These are phyloP conservation scores for Megalops atlanticus DNA, from an alignment of 2,113 vertebrate species.

Conservation along the genomic window DNA sequence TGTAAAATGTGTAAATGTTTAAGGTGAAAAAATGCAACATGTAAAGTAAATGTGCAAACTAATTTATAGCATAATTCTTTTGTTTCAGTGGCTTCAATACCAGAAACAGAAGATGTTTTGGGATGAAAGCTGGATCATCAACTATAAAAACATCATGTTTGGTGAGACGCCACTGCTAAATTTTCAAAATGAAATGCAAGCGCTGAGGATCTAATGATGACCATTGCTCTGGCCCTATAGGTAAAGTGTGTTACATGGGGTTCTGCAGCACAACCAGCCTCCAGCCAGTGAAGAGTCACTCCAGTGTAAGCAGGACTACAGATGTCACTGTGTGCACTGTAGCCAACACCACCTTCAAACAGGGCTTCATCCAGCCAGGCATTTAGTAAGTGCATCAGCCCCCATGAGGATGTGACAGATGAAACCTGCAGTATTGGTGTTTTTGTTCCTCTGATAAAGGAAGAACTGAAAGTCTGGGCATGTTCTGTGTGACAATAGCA, in stretches of 20 bases:
- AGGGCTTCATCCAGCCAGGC: conserved; percentile 62
- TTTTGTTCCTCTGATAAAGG: not conserved
- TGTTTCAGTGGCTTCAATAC: conserved; percentile 73
- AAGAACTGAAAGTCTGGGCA: not conserved
- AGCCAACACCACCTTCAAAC: conserved; percentile 56
- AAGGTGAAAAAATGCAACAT: not conserved
- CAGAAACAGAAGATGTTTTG: conserved; percentile 80
- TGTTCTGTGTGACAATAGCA: not conserved
- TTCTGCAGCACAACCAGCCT: conserved; percentile 62
- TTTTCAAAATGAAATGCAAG: not conserved
- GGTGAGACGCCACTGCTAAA: conserved; percentile 54
- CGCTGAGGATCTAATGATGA: not conserved
- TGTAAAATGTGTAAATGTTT: not conserved
- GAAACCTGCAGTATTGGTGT: not conserved
- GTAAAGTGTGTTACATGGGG: conserved; percentile 49
- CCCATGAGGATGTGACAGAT: not conserved
- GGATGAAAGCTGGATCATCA: conserved; percentile 79
- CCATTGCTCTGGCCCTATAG: conserved; percentile 39
- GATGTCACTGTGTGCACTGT: conserved; percentile 61
- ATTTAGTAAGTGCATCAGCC: conserved; percentile 63
- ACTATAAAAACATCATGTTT: conserved; percentile 69
- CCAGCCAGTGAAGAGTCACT: conserved; percentile 58
- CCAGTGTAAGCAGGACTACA: conserved; percentile 57
- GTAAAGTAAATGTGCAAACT: not conserved
- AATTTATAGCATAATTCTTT: not conserved